A percentile compares a stretch with the other conserved stretches of the same genome.
Evolutionary conservation across 2,113 vertebrate species (phyloP).

Genomic region (Tretioscincus oriximinensis): DNA sequence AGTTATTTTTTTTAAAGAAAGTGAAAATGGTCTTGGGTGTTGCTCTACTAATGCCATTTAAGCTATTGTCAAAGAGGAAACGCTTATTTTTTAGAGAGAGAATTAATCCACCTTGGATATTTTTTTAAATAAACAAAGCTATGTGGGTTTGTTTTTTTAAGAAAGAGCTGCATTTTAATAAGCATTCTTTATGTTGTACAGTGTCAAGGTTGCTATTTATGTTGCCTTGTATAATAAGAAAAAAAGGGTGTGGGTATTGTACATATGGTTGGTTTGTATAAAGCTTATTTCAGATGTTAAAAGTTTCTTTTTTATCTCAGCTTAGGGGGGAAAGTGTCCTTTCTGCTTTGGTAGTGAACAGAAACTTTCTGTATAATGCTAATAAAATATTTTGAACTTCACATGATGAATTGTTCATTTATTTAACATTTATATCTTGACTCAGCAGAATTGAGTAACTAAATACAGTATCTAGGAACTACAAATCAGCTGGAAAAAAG

Average conservation of each 20-base stretch:
- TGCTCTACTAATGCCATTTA: constrained; percentile 31
- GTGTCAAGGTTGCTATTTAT: constrained; percentile 66
- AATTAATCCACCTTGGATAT: constrained; percentile 37
- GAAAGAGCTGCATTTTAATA: constrained; percentile 48
- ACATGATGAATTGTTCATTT: background rate
- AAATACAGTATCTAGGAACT: no score
- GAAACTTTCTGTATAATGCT: constrained; percentile 52
- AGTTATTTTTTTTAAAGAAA: constrained; percentile 56
- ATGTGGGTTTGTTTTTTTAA: constrained; percentile 62
- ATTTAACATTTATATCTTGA: background rate
- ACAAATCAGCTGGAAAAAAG: no score
- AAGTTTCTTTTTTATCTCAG: constrained; percentile 2
- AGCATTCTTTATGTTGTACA: constrained; percentile 62
- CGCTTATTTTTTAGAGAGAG: constrained; percentile 46
- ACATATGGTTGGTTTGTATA: constrained; percentile 60
- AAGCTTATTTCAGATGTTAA: constrained; percentile 57
- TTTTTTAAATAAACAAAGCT: constrained; percentile 59
- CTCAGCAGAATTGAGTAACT: background rate
- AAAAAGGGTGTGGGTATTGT: constrained; percentile 48
- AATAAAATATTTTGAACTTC: constrained; percentile 57
- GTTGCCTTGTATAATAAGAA: constrained; percentile 62
- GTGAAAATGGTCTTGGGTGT: background rate
- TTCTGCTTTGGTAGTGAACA: constrained; percentile 54
- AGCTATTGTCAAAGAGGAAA: constrained; percentile 20
- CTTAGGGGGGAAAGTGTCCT: background rate